Evolutionary conservation across 2,888 invertebrate genomes (phyloP), one percentile per base, ranked within the genome.

Genomic region (Hecatera dysodea): DNA sequence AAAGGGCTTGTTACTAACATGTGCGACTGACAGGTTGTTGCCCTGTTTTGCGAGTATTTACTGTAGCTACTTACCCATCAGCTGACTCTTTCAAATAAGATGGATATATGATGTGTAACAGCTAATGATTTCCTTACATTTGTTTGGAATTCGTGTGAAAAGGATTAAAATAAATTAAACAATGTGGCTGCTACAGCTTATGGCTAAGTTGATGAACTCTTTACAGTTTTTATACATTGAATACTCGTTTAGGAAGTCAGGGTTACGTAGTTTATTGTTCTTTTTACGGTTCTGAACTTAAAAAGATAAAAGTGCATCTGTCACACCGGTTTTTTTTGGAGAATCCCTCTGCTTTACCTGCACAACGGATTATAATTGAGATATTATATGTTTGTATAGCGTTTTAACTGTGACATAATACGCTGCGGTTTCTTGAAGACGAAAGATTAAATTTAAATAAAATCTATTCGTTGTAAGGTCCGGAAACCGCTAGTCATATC

Each of bases 401-500:
- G 7, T 62, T 66, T 59, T 33, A 53, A 48, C n/a, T 60, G 65
- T 56, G 19, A 63, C 72, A 74, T 72, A 65, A 77, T 39, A 42
- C 60, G 27, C 57, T 59, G 71, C 67, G 67, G 75, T 78, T 78
- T 83, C 77, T 82, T 72, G 72, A 86, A 86, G 75, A 68, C 55
- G 64, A 79, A 78, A 85, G 86, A 86, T 87, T 85, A 86, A 85
- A 88, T 89, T 89, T 85, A 83, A 89, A 87, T 89, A 87, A 86
- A 87, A 84, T 81, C 76, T 67, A 69, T 75, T 66, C 52, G 64
- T 76, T 67, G 48, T 87, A 86, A 83, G 78, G 86, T 83, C 89
- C 90, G 89, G 90, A 88, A 87, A 87, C 84, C 88, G 80, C 87
- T 83, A 86, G 83, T 86, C 86, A 85, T 84, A 88, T 88, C 88